Evolutionary conservation across 1,140 invertebrate species (phyloP), one percentile per base, ranked within the genome.

Genomic region (Carposina sasakii): DNA sequence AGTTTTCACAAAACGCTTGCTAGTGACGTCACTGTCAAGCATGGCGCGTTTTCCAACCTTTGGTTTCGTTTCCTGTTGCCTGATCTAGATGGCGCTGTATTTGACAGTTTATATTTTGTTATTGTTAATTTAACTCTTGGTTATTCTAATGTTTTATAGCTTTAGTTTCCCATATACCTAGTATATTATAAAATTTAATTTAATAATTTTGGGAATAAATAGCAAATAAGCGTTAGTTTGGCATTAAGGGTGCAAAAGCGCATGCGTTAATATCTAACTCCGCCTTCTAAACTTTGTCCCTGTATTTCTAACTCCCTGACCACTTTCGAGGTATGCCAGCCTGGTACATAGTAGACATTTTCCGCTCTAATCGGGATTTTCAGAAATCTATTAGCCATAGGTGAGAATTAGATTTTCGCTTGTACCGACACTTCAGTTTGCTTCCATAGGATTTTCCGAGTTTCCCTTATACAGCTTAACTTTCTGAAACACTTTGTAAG

Each of bases 301-400:
- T 47, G 23, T 9, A 20, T 28, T 30, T 28, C n/a, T 4, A 52
- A 36, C 44, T 51, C 31, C 49, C 52, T 17, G 16, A 19, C 15
- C n/a, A n/a, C n/a, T n/a, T n/a, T n/a, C n/a, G n/a, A n/a, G 16
- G 52, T 53, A 72, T 81, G 61, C 9, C 13, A n/a, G 47, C 76
- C 71, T 79, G 61, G 76, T 81, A 76, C 41, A 48, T 57, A 66
- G 76, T 77, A 77, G 77, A 81, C 64, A 81, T 81, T 81, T 81
- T 81, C 76, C 77, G 77, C 76, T 81, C 74, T 81, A 77, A 79
- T 81, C 76, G 72, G 76, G 77, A 71, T 81, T 79, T 77, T 52
- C 76, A 72, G 67, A 69, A 67, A 68, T 65, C 71, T 72, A 67
- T 59, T 75, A 56, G 59, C 65, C 61, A 47, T 65, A 60, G 57